Percentiles rank a stretch among this genome's conserved stretches.
These are phyloP conservation scores for Amiota minor DNA, from an alignment of 2,888 invertebrate species.

Conservation along the genomic window DNA sequence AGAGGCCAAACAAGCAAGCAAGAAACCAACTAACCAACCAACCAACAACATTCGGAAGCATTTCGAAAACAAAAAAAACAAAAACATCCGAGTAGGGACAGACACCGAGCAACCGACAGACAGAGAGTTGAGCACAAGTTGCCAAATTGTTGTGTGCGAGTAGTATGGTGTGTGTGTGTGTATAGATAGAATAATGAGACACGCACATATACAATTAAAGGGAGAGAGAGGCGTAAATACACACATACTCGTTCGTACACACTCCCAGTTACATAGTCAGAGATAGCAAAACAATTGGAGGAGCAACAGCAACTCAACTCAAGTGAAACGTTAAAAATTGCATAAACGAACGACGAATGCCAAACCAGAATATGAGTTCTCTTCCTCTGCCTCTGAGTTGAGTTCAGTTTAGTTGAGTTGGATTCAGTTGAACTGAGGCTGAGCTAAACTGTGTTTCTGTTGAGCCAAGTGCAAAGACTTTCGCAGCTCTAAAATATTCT, in stretches of 20 bases:
- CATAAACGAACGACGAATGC: neutral
- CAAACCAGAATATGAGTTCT: neutral
- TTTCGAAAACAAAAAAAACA: neutral
- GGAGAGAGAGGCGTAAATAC: constrained; percentile 45
- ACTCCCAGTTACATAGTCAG: constrained; percentile 1
- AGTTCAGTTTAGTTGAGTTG: neutral
- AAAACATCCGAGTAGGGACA: neutral
- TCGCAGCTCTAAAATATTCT: too few relatives aligned
- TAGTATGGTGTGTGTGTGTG: too few relatives aligned
- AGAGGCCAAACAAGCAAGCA: constrained; percentile 12
- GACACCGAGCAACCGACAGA: constrained; percentile 10
- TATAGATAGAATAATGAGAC: constrained; percentile 44
- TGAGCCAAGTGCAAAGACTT: too few relatives aligned
- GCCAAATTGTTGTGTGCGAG: constrained; percentile 46
- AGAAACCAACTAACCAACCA: neutral
- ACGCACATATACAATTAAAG: constrained; percentile 35
- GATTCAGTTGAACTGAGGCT: neutral
- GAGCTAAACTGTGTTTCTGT: neutral
- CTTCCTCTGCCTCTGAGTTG: neutral
- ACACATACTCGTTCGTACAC: neutral
- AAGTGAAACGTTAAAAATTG: neutral
- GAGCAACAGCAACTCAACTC: constrained; percentile 15
- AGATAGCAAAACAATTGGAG: constrained; percentile 18
- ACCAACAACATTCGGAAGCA: neutral
- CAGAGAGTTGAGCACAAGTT: constrained; percentile 51